Base-by-base conservation (phyloP, 2,888 invertebrate genomes). In the Plebejus melissa region DNA sequence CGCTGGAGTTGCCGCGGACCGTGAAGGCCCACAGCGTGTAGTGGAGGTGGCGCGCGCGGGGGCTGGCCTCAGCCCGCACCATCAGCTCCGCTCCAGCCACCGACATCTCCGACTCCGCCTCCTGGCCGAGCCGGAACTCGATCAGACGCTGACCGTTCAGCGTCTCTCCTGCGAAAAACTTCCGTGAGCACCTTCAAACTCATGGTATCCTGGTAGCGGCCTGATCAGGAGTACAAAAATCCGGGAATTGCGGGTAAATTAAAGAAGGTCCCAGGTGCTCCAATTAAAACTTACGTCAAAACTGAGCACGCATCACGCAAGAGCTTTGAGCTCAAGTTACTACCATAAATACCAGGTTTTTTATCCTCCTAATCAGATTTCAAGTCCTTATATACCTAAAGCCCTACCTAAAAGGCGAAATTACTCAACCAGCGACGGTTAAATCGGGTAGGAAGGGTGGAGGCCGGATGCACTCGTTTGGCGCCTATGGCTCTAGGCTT, bases 81-180 rank as follows among this genome's bases (percentile, higher is more conserved):
- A 98, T 97, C 80, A 98, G 94, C 88, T 98, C 98, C 90, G 95
- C 95, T 78, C 95, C 95, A 77, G 89, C 90, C 79, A 87, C 90
- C 76, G 88, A 84, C 81, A 91, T 89, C 80, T 98, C 98, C 89
- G 98, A 97, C 86, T 86, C 94, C 74, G 91, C 90, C 82, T 95
- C 95, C 80, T 94, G 94, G 80, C 95, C 95, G 84, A 97, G 95
- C 76, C 97, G 95, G 91, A 98, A 98, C 89, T 98, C 97, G 82
- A 98, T 94, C 82, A 98, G 94, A 77, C 97, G 96, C 89, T 98
- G 98, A 75, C 97, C 97, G 87, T 98, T 98, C 83, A 97, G 94
- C 84, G 96, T 95, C 82, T 96, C 95, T 83, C 98, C 98, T 98
- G 94, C 54, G 65, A 74, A 54, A 74, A 41, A 65, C 60, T 11